phyloP scores from a whole-genome alignment of 2,113 vertebrate genomes.

The Alectura lathami region DNA sequence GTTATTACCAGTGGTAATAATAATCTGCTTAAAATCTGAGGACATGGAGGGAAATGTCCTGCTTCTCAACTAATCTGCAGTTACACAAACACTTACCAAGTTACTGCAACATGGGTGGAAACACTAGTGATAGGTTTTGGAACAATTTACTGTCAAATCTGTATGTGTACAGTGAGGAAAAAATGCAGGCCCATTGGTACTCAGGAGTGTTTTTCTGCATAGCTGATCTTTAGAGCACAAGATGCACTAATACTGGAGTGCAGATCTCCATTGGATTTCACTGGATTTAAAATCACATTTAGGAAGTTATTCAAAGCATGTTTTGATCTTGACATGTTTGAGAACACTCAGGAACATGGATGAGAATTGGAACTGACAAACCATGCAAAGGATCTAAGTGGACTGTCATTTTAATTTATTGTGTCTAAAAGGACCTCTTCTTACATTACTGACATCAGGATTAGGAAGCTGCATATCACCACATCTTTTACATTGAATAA shows the following conservation, averaged over 20 bases:
- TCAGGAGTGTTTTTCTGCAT: neutral
- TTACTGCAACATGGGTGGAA: neutral
- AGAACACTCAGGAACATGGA: slow-evolving; percentile 31
- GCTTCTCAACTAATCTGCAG: neutral
- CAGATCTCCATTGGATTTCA: neutral
- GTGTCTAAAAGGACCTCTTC: slow-evolving; percentile 29
- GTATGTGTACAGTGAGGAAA: neutral
- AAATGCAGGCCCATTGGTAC: neutral
- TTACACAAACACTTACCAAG: neutral
- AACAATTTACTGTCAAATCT: neutral
- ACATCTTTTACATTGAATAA: neutral
- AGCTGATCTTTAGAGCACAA: neutral
- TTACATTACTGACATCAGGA: slow-evolving; percentile 31
- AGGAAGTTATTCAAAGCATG: slow-evolving; percentile 43
- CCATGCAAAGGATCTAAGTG: slow-evolving; percentile 51
- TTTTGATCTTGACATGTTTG: slow-evolving; percentile 37
- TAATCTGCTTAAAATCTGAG: neutral
- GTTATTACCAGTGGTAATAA: neutral
- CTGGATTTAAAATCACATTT: neutral
- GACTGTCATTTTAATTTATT: slow-evolving; percentile 50
- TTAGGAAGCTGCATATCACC: slow-evolving; percentile 22
- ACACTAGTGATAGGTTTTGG: neutral
- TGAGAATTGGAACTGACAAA: slow-evolving; percentile 64
- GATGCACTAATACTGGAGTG: neutral
- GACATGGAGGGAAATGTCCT: neutral